A percentile compares a stretch with the other conserved stretches of the same genome.
phyloP scores from a whole-genome alignment of 2,888 invertebrate genomes.

The Melolontha melolontha region DNA sequence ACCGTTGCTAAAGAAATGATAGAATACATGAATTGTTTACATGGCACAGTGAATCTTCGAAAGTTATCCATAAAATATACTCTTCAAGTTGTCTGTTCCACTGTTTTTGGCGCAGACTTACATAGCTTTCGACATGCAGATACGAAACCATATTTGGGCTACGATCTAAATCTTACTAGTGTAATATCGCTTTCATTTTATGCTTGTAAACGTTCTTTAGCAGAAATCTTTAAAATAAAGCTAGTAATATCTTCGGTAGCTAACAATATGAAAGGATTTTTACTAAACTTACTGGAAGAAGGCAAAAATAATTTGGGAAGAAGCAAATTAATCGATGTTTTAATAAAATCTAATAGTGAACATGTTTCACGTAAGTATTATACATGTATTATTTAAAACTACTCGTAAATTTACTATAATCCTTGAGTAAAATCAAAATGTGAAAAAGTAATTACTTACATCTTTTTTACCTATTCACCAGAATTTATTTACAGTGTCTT shows the following conservation, averaged over 20 bases:
- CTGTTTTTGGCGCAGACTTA: slow-evolving; percentile 65
- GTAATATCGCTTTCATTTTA: background rate
- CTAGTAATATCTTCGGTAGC: slow-evolving; percentile 56
- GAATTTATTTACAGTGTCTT: no score
- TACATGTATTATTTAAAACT: no score
- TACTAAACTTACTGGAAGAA: slow-evolving; percentile 57
- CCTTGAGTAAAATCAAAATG: no score
- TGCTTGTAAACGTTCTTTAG: slow-evolving; percentile 47
- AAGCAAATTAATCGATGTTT: slow-evolving; percentile 65
- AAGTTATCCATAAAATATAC: slow-evolving; percentile 7
- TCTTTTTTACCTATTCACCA: no score
- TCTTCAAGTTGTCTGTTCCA: slow-evolving; percentile 59
- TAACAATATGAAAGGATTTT: slow-evolving; percentile 57
- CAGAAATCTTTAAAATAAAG: slow-evolving; percentile 57
- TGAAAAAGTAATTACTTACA: no score
- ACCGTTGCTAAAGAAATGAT: slow-evolving; percentile 56
- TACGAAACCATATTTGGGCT: slow-evolving; percentile 58
- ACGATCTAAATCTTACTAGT: background rate
- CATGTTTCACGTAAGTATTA: slow-evolving; percentile 50
- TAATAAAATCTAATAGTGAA: slow-evolving; percentile 57
- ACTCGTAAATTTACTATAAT: no score
- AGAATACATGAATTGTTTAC: slow-evolving; percentile 12
- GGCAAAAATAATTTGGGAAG: slow-evolving; percentile 56
- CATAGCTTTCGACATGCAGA: slow-evolving; percentile 61
- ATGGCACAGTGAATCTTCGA: slow-evolving; percentile 15